Percentiles rank a stretch among this genome's conserved stretches.
These are phyloP conservation scores for Callospermophilus lateralis DNA, from an alignment of 2,113 vertebrate genomes.

Conservation along the genomic window DNA sequence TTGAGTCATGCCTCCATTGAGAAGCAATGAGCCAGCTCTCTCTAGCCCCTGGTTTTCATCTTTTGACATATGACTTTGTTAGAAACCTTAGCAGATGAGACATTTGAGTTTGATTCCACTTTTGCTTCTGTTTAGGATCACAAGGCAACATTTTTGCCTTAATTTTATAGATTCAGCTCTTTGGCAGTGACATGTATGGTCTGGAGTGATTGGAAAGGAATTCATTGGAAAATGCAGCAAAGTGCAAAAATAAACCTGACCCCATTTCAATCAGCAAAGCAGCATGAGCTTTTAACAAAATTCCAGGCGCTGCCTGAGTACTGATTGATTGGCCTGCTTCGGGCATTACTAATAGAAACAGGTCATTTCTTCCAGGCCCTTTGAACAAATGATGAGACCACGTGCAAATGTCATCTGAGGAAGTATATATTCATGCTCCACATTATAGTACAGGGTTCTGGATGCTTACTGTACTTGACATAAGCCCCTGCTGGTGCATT, in stretches of 20 bases:
- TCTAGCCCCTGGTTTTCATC: not conserved
- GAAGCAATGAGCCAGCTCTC: not conserved
- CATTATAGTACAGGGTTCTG: not conserved
- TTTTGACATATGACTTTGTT: not conserved
- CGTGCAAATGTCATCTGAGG: not conserved
- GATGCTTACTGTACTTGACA: not conserved
- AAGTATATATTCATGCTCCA: not conserved
- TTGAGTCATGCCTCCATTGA: slow-evolving; percentile 57
- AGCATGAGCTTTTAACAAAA: slow-evolving; percentile 58
- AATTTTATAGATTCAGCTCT: not conserved
- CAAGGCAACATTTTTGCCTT: not conserved
- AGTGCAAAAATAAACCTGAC: slow-evolving; percentile 66
- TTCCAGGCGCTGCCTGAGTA: slow-evolving; percentile 28
- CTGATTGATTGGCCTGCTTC: slow-evolving; percentile 65
- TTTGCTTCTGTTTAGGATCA: slow-evolving; percentile 59
- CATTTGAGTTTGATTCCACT: slow-evolving; percentile 61
- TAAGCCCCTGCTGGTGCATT: not conserved
- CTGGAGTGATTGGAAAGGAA: slow-evolving; percentile 55
- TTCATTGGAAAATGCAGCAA: slow-evolving; percentile 44
- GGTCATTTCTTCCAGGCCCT: not conserved
- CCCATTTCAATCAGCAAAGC: slow-evolving; percentile 71
- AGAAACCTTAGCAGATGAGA: not conserved
- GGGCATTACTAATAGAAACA: slow-evolving; percentile 18
- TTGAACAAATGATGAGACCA: slow-evolving; percentile 2
- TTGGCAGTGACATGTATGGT: not conserved